Conservation (phyloP, 2,888 invertebrate species). For the Sussaba pulchella region DNA sequence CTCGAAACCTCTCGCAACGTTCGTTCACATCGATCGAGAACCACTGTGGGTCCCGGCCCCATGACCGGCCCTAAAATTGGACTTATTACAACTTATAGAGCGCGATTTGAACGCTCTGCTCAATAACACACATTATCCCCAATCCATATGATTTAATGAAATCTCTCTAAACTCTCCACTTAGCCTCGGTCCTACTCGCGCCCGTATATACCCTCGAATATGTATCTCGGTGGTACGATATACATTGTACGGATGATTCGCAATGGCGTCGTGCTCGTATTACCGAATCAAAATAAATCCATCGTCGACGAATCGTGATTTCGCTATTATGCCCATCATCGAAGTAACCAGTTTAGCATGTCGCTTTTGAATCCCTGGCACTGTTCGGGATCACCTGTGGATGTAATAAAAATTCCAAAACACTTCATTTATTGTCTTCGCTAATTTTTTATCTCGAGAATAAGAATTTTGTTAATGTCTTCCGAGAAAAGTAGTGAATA, state of each 20-base stretch:
- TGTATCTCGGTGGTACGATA: neutral
- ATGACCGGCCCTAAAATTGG: constrained; percentile 84
- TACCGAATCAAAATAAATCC: constrained; percentile 25
- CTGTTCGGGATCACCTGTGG: no score
- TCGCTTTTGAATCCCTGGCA: no score
- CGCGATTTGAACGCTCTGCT: constrained; percentile 84
- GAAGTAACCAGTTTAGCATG: constrained; percentile 36
- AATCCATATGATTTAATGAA: constrained; percentile 85
- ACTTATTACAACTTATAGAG: constrained; percentile 85
- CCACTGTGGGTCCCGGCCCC: constrained; percentile 81
- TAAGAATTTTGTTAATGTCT: constrained; percentile 38
- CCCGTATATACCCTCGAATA: constrained; percentile 26
- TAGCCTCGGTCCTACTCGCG: constrained; percentile 81
- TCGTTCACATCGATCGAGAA: constrained; percentile 70
- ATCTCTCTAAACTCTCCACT: constrained; percentile 85
- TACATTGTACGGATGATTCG: constrained; percentile 30
- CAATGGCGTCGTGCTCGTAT: constrained; percentile 38
- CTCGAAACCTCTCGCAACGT: no score
- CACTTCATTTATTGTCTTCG: no score
- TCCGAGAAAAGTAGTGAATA: constrained; percentile 69
- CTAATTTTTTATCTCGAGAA: constrained; percentile 8
- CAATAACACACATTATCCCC: constrained; percentile 84
- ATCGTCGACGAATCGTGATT: constrained; percentile 46
- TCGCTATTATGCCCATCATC: constrained; percentile 53
- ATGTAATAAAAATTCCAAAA: no score